Conservation (phyloP, 2,797 vertebrate genomes). For the Gila robusta region DNA sequence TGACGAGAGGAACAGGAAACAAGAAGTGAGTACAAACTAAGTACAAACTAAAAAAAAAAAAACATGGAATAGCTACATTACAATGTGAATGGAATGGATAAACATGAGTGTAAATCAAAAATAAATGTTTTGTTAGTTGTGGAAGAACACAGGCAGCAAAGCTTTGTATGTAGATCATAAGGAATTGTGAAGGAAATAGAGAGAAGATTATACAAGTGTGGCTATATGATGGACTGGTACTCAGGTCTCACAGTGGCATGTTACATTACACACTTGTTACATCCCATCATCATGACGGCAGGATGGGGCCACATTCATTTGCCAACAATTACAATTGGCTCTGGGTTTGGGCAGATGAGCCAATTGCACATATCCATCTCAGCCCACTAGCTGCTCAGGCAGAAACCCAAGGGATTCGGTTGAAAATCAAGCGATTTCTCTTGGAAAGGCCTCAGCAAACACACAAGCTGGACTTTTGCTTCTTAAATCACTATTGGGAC, state of each 20-base stretch:
- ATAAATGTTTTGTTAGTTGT: background rate
- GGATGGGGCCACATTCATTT: constrained; percentile 9
- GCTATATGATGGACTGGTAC: background rate
- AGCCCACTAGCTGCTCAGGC: background rate
- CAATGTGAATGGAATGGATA: background rate
- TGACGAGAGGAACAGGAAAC: background rate
- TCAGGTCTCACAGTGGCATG: constrained; percentile 12
- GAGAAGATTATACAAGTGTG: background rate
- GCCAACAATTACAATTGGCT: constrained; percentile 19
- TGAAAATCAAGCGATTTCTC: constrained; percentile 20
- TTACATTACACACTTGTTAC: constrained; percentile 24
- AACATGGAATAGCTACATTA: background rate
- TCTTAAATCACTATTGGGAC: background rate
- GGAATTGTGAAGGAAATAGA: background rate
- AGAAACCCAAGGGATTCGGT: constrained; percentile 26
- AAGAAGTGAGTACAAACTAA: background rate
- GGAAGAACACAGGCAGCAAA: background rate
- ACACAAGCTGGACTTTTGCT: background rate
- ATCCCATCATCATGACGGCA: constrained; percentile 11
- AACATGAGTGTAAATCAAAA: background rate
- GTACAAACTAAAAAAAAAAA: background rate
- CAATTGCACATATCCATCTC: constrained; percentile 40
- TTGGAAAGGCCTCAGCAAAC: background rate
- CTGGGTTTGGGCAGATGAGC: constrained; percentile 19
- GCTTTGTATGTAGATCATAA: background rate